These are phyloP conservation scores for Sciurus niger DNA, from an alignment of 2,113 vertebrate genomes.

Conservation along the genomic window DNA sequence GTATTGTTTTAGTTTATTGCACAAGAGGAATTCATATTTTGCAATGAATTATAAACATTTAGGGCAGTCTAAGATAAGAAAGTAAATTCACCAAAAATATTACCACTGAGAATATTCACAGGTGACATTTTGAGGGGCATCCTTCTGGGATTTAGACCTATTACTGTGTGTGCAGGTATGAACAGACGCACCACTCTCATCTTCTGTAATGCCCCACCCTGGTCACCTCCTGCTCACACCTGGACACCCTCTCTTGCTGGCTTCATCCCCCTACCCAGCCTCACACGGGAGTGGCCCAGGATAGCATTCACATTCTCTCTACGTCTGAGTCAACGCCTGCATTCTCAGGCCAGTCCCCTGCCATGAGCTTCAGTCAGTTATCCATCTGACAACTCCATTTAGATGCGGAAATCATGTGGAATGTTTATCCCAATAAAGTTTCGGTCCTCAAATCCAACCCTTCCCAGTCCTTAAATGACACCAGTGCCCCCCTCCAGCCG, in stretches of 20 bases:
- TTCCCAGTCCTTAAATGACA: neutral
- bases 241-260: neutral
- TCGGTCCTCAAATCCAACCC: neutral
- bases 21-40: neutral
- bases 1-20: neutral
- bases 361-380: neutral
- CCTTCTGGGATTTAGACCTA: neutral
- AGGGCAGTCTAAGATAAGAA: neutral
- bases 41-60: neutral
- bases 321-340: neutral
- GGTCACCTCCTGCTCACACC: neutral
- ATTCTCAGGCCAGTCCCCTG: neutral
- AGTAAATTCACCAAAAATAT: conserved; percentile 35
- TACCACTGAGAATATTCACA: neutral
- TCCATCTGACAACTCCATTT: neutral
- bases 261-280: neutral
- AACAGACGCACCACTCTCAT: no score
- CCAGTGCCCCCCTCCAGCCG: no score
- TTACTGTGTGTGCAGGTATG: neutral
- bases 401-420: neutral
- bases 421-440: neutral
- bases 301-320: neutral
- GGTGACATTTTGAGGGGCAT: neutral
- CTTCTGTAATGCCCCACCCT: neutral
- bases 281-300: neutral